Conservation (phyloP, 2,113 vertebrate species). For the Podilymbus podiceps region DNA sequence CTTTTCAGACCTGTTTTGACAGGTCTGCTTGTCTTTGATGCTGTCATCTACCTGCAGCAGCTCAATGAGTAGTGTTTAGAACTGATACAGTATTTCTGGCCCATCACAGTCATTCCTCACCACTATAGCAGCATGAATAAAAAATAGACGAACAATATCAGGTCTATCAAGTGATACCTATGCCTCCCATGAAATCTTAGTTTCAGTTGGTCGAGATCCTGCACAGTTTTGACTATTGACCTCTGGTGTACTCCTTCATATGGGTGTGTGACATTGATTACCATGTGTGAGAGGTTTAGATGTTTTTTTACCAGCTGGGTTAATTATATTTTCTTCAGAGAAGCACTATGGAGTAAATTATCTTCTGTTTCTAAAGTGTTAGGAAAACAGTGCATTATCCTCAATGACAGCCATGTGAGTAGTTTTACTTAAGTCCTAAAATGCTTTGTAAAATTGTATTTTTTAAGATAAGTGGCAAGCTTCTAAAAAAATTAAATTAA, state of each 20-base stretch:
- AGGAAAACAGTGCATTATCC: background rate
- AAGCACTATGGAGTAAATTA: background rate
- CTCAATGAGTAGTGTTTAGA: background rate
- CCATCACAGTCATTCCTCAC: background rate
- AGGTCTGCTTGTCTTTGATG: background rate
- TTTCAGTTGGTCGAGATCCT: background rate
- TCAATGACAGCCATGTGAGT: background rate
- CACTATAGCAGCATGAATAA: background rate
- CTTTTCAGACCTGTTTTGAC: constrained; percentile 21
- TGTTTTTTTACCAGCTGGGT: background rate
- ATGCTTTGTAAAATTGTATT: background rate
- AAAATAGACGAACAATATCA: background rate
- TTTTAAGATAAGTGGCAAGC: background rate
- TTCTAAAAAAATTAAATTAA: too few species aligned
- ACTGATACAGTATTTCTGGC: background rate
- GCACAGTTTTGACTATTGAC: background rate
- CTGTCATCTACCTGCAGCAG: background rate
- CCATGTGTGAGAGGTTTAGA: background rate
- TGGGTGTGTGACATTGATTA: background rate
- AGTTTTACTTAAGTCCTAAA: background rate
- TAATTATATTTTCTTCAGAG: background rate
- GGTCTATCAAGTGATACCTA: background rate
- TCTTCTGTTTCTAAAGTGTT: background rate
- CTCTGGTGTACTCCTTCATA: background rate
- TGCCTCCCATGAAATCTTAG: background rate